These are phyloP conservation scores for Oligia strigilis DNA, from an alignment of 2,888 invertebrate species.

Conservation along the genomic window DNA sequence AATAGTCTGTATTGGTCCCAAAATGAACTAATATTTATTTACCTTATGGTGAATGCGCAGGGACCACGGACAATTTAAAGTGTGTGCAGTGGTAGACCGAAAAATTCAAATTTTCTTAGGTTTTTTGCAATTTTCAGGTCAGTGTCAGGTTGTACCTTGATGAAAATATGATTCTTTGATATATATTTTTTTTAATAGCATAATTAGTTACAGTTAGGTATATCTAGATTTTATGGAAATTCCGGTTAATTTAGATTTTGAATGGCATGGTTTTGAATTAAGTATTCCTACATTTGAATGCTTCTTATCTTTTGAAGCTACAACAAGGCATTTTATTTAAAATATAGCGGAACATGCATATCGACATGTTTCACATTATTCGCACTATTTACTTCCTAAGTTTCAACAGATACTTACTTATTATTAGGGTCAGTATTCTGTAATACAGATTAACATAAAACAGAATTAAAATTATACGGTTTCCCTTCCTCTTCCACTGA, in stretches of 20 bases:
- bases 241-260: neutral
- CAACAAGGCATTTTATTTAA: neutral
- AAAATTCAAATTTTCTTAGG: no score
- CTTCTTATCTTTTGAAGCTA: neutral
- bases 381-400: conserved; percentile 4
- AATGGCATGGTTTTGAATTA: neutral
- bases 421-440: conserved; percentile 14
- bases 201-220: no score
- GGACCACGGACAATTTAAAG: no score
- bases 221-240: neutral
- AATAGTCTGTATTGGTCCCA: no score
- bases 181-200: no score
- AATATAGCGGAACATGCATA: neutral
- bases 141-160: no score
- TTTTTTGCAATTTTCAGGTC: no score
- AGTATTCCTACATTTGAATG: neutral
- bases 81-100: no score
- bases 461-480: conserved; percentile 38
- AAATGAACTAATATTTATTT: no score
- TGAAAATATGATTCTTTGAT: no score
- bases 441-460: conserved; percentile 43
- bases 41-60: no score
- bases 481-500: conserved; percentile 53
- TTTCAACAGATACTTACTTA: conserved; percentile 16
- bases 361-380: neutral